Conservation (phyloP, 2,797 vertebrate species). For the Pseudocheirus occidentalis region DNA sequence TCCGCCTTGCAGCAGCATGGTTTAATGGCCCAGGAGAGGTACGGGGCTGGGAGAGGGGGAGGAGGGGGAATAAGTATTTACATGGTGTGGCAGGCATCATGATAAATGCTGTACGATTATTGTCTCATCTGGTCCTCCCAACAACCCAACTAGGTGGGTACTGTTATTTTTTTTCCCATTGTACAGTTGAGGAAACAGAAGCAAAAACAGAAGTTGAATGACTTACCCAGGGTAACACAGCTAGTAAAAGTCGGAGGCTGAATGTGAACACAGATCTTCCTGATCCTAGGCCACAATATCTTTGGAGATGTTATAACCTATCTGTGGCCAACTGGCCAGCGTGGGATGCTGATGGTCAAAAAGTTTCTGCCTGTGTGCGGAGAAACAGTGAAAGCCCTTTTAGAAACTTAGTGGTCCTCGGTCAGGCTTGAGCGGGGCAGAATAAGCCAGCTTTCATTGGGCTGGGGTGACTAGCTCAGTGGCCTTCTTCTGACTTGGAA, state of each 20-base stretch:
- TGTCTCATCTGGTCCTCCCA: not conserved
- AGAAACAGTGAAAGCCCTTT: not conserved
- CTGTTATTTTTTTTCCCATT: not conserved
- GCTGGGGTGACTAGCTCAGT: not conserved
- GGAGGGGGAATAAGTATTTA: not conserved
- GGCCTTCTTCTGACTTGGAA: not conserved
- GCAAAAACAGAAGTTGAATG: not conserved
- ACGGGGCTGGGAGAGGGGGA: not conserved
- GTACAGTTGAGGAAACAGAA: not conserved
- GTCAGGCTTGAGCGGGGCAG: not conserved
- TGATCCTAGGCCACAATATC: not conserved
- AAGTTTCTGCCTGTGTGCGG: not conserved
- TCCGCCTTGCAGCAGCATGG: not conserved
- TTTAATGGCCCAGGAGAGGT: not conserved
- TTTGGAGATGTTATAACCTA: not conserved
- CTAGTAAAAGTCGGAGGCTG: not conserved
- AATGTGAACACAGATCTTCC: not conserved
- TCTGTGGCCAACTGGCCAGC: not conserved
- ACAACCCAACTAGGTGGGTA: not conserved
- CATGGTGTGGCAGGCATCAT: not conserved
- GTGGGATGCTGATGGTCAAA: not conserved
- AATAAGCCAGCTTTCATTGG: not conserved
- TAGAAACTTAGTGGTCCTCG: not conserved
- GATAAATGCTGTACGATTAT: not conserved
- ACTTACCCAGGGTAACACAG: no score